phyloP scores from a whole-genome alignment of 2,113 vertebrate genomes.

The Hippocampus mohnikei region DNA sequence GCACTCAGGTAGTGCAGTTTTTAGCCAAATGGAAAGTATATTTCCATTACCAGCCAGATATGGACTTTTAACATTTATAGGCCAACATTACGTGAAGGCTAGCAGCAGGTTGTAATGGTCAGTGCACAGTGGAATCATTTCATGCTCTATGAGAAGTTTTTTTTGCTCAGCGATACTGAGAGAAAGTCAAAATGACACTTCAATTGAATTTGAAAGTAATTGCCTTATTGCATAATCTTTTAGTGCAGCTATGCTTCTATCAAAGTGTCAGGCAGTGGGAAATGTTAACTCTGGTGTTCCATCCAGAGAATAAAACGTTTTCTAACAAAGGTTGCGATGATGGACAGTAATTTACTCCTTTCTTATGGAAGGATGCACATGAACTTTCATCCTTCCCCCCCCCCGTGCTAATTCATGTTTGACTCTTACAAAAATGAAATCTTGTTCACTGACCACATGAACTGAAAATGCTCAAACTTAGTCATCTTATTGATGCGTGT shows the following conservation, averaged over 20 bases:
- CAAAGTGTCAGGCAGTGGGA: conserved; percentile 12
- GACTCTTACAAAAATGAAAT: not conserved
- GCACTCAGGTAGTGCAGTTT: conserved; percentile 16
- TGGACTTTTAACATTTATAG: not conserved
- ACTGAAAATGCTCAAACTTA: not conserved
- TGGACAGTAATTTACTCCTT: not conserved
- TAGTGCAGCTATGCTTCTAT: not conserved
- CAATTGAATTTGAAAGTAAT: conserved; percentile 7
- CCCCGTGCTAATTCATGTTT: not conserved
- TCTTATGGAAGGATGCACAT: not conserved
- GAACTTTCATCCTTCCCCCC: not conserved
- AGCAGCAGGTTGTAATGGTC: conserved; percentile 1
- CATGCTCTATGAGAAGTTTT: not conserved
- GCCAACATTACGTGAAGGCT: conserved; percentile 3
- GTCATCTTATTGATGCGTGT: not conserved
- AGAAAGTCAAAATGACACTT: not conserved
- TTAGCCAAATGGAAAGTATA: conserved; percentile 13
- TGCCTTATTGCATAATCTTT: conserved; percentile 15
- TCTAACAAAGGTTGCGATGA: not conserved
- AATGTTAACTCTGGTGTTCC: conserved; percentile 9
- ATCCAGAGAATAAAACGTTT: conserved; percentile 5
- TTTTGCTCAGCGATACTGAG: not conserved
- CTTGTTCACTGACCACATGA: not conserved
- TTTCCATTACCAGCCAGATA: conserved; percentile 16
- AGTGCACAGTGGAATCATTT: not conserved